These are phyloP conservation scores for Resseliella maxima DNA, from an alignment of 2,888 invertebrate genomes.

Conservation along the genomic window DNA sequence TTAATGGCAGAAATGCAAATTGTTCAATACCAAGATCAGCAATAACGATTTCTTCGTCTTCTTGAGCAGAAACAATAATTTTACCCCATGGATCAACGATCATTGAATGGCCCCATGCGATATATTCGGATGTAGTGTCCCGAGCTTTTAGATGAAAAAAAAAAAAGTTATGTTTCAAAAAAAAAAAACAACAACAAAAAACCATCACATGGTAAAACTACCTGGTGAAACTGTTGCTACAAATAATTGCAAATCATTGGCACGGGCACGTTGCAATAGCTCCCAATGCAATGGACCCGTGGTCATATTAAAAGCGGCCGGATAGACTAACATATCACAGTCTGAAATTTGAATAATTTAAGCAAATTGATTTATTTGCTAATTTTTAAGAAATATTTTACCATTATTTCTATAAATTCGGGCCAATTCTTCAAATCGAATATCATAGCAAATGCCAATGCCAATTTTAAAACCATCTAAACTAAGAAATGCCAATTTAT, in stretches of 20 bases:
- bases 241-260: constrained; percentile 90
- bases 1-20: constrained; percentile 30
- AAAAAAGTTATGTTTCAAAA: neutral
- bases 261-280: constrained; percentile 81
- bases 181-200: neutral
- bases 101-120: constrained; percentile 90
- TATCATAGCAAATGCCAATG: constrained; percentile 95
- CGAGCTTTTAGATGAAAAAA: constrained; percentile 77
- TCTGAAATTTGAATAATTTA: too few species aligned
- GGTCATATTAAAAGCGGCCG: constrained; percentile 94
- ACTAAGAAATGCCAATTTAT: constrained; percentile 79
- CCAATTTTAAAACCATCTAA: constrained; percentile 81
- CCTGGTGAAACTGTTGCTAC: constrained; percentile 75
- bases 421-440: constrained; percentile 91
- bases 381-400: neutral
- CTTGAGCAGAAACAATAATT: constrained; percentile 76
- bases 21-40: constrained; percentile 77
- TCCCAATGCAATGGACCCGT: constrained; percentile 96
- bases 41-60: constrained; percentile 77
- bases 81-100: constrained; percentile 84
- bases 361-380: neutral
- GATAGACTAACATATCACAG: constrained; percentile 88
- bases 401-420: constrained; percentile 73
- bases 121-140: constrained; percentile 79
- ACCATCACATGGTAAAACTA: neutral